Base-by-base conservation (phyloP, 2,113 vertebrate genomes). In the Sterna hirundo region DNA sequence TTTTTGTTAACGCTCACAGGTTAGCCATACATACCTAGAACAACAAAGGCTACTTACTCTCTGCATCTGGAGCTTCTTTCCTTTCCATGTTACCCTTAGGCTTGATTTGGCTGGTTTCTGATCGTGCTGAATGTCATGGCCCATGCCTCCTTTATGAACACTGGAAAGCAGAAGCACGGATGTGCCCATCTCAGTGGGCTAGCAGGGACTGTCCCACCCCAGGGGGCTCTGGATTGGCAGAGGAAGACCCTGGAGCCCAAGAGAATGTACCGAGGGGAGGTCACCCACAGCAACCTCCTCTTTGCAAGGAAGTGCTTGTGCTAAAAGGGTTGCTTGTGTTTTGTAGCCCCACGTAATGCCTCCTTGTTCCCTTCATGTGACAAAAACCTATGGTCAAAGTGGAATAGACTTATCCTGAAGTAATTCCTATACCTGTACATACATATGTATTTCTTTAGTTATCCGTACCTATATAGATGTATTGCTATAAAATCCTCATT, bases 341-440 rank as follows among this genome's bases (percentile, higher is more conserved):
- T 81, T 70, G 15, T 10, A 29, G 46, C 15, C 7, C 12, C 26
- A 23, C 0, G 0, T 38, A 71, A 52, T 3, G 2, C 9, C 21
- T 46, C 3, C 3, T 87, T 36, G 14, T 36, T 92, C 32, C 42
- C 87, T 74, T 64, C n/a, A 14, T 2, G 0, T 55, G 54, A 32
- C 22, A 55, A 78, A 69, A 86, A 9, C 19, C 51, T 25, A 26
- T 5, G 1, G 14, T 76, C 22, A 30, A 64, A 75, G 15, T 68
- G 22, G 44, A 76, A 79, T 22, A 52, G 10, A 55, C 26, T 62
- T 78, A 60, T 0, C 1, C 11, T 51, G 32, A 93, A 75, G 16
- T 68, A 18, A 38, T 79, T 79, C 64, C 46, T 70, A 13, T 77
- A 23, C 42, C 34, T 12, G 2, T 78, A 40, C 34, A 27, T 61